phyloP scores from a whole-genome alignment of 2,113 vertebrate genomes.

The Brienomyrus brachyistius region DNA sequence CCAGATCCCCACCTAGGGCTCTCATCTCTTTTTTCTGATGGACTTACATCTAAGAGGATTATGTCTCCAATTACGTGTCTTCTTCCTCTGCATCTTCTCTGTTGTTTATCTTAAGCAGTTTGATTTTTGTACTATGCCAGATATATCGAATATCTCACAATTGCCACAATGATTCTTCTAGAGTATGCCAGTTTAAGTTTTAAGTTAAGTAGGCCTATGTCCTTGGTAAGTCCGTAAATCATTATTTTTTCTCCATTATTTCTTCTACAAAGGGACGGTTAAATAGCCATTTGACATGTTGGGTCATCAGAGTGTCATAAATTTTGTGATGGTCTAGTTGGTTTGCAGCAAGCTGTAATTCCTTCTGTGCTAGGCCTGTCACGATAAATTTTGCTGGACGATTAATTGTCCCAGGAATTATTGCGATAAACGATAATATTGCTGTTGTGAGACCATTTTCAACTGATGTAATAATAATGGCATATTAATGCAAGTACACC shows the following conservation, averaged over 20 bases:
- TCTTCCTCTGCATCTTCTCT: conserved; percentile 16
- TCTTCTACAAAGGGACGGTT: background rate
- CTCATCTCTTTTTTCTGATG: background rate
- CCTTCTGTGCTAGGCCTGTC: background rate
- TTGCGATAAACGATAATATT: too few relatives aligned
- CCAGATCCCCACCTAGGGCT: too few relatives aligned
- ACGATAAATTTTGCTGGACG: too few relatives aligned
- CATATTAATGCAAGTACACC: too few relatives aligned
- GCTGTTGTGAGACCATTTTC: too few relatives aligned
- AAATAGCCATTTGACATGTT: background rate
- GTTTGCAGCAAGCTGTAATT: background rate
- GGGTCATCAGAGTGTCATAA: background rate
- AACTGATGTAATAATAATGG: too few relatives aligned
- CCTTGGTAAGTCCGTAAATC: background rate
- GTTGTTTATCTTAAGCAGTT: background rate
- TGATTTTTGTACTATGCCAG: background rate
- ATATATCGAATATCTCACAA: background rate
- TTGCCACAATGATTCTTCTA: background rate
- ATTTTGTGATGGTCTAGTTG: background rate
- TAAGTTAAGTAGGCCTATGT: background rate
- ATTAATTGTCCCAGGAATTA: too few relatives aligned
- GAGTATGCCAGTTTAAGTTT: background rate
- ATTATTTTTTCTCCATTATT: background rate
- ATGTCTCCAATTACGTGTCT: background rate
- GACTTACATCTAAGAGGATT: background rate